Evolutionary conservation across 2,113 vertebrate species (phyloP).

Genomic region (Siniperca chuatsi): DNA sequence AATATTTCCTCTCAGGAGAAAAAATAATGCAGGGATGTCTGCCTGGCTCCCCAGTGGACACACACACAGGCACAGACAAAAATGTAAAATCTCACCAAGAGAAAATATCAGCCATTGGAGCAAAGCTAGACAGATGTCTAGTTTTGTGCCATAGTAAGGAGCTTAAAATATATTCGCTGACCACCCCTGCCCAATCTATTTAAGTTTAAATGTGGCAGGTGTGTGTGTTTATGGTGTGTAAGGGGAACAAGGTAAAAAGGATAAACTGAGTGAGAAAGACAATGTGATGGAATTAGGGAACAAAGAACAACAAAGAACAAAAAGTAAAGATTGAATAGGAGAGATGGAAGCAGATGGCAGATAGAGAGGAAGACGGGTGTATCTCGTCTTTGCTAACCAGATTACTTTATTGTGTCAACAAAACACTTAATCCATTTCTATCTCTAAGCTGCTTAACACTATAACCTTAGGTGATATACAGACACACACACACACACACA

Average conservation of each 20-base stretch:
- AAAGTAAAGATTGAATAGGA: background rate
- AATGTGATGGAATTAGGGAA: background rate
- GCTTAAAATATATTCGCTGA: conserved; percentile 31
- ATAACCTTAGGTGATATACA: conserved; percentile 61
- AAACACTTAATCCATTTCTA: conserved; percentile 71
- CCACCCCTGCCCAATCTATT: background rate
- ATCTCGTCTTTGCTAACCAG: conserved; percentile 59
- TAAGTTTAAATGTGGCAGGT: background rate
- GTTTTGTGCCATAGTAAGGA: conserved; percentile 12
- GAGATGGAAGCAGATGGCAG: background rate
- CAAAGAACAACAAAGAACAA: background rate
- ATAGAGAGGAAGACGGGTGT: conserved; percentile 21
- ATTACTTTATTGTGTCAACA: conserved; percentile 78
- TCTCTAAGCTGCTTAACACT: conserved; percentile 71
- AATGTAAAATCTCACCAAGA: background rate
- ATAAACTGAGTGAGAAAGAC: background rate
- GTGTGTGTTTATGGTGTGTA: background rate
- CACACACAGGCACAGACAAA: conserved; percentile 26
- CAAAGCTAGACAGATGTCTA: conserved; percentile 15
- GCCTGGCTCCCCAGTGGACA: conserved; percentile 56
- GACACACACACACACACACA: conserved; percentile 13
- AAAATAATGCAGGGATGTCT: conserved; percentile 68
- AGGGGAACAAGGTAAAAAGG: background rate
- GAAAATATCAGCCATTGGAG: background rate
- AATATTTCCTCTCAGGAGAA: conserved; percentile 68